These are phyloP conservation scores for Leptoteleia sp. DNA, from an alignment of 1,140 invertebrate genomes.

Conservation along the genomic window DNA sequence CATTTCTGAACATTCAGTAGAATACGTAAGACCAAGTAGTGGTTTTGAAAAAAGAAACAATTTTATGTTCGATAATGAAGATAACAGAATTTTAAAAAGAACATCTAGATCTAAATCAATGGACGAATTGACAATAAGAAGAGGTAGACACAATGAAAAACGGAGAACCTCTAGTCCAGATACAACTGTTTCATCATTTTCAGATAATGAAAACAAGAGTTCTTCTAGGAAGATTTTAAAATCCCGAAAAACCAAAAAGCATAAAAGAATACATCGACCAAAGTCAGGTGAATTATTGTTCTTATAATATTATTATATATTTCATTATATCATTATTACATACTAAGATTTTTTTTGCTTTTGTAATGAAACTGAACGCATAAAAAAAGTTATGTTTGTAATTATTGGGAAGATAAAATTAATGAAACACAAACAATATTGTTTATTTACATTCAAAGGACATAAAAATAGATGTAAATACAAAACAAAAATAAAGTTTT, in stretches of 20 bases:
- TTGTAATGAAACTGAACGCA: no score
- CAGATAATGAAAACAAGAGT: conserved; percentile 21
- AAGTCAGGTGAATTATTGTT: conserved; percentile 40
- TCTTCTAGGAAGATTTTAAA: conserved; percentile 19
- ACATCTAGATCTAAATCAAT: conserved; percentile 36
- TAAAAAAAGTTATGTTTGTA: no score
- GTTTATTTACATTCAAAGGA: no score
- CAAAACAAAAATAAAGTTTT: no score
- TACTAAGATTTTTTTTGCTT: no score
- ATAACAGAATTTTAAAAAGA: conserved; percentile 1
- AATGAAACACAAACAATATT: no score
- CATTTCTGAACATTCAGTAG: not conserved
- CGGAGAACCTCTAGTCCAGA: conserved; percentile 38
- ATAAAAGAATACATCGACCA: conserved; percentile 30
- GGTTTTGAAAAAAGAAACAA: conserved; percentile 25
- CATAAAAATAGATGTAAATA: no score
- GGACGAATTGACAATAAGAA: conserved; percentile 6
- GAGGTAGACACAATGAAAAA: not conserved
- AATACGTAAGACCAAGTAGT: conserved; percentile 30
- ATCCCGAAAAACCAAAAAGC: conserved; percentile 21
- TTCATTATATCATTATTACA: no score
- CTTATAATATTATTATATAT: no score
- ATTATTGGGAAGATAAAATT: no score
- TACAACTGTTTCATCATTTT: conserved; percentile 34
- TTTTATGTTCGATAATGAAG: conserved; percentile 25